Conservation (phyloP, 2,888 invertebrate species). For the Meteorus colon region DNA sequence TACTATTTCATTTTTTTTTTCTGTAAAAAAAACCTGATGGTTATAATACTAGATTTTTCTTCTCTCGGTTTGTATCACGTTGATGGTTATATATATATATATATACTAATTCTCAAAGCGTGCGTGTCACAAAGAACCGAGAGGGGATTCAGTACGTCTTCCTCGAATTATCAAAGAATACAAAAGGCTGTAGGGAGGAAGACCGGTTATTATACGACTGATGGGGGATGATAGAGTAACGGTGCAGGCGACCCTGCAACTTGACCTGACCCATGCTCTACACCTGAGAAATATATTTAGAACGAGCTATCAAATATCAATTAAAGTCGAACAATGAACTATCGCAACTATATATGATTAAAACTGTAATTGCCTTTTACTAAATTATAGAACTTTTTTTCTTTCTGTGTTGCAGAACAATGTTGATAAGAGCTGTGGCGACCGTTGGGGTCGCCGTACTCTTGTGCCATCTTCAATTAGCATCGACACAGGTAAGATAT, state of each 20-base stretch:
- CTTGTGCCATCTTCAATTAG: conserved; percentile 76
- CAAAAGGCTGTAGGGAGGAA: conserved; percentile 34
- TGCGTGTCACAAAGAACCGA: background rate
- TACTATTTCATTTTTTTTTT: too few relatives aligned
- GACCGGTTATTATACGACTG: conserved; percentile 51
- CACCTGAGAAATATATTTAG: conserved; percentile 6
- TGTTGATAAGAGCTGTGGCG: conserved; percentile 85
- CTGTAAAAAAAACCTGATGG: too few relatives aligned
- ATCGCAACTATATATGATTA: too few relatives aligned
- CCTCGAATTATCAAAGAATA: conserved; percentile 49
- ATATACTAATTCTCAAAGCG: background rate
- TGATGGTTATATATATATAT: conserved; percentile 2
- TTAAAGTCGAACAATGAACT: background rate
- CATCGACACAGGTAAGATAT: conserved; percentile 78
- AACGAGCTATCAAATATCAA: background rate
- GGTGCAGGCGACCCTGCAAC: conserved; percentile 51
- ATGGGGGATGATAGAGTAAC: conserved; percentile 51
- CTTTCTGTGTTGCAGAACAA: conserved; percentile 78
- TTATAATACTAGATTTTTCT: too few relatives aligned
- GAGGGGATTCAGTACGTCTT: conserved; percentile 36
- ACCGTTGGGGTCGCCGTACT: conserved; percentile 81
- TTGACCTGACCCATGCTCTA: conserved; percentile 25
- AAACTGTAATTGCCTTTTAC: background rate
- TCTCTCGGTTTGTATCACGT: background rate
- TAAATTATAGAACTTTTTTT: background rate